Conservation (phyloP, 2,113 vertebrate species). For the Corythornis vintsioides region DNA sequence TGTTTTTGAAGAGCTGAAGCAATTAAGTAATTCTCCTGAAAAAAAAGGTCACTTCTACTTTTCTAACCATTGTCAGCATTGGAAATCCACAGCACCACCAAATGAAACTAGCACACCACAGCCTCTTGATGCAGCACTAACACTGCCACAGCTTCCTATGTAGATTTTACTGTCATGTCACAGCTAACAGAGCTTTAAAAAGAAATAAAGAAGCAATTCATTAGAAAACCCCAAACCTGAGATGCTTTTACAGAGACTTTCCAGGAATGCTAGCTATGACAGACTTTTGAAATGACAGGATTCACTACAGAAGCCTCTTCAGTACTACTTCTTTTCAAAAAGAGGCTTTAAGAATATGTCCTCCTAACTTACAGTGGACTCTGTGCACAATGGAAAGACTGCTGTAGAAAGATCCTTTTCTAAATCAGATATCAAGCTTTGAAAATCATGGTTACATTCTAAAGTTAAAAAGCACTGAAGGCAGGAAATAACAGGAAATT, state of each 20-base stretch:
- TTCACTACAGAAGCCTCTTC: background rate
- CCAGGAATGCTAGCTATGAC: background rate
- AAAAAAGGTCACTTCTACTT: slow-evolving; percentile 30
- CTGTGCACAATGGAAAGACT: background rate
- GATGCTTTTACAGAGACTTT: background rate
- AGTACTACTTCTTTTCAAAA: background rate
- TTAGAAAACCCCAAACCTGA: background rate
- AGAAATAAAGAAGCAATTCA: fast-evolving
- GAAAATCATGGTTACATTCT: background rate
- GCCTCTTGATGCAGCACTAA: background rate
- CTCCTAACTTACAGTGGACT: background rate
- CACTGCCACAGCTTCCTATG: background rate
- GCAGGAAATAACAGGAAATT: background rate
- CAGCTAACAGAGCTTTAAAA: background rate
- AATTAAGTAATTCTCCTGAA: slow-evolving; percentile 14
- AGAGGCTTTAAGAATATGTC: background rate
- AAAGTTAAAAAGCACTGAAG: background rate
- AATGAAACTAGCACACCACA: background rate
- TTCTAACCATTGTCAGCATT: background rate
- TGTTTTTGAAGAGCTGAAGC: background rate
- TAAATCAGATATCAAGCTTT: background rate
- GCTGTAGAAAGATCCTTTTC: background rate
- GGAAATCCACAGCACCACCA: slow-evolving; percentile 20
- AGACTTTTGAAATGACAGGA: background rate
- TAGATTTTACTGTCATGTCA: background rate